Evolutionary conservation across 2,113 vertebrate species (phyloP).

Genomic region (Toxotes jaculatrix): DNA sequence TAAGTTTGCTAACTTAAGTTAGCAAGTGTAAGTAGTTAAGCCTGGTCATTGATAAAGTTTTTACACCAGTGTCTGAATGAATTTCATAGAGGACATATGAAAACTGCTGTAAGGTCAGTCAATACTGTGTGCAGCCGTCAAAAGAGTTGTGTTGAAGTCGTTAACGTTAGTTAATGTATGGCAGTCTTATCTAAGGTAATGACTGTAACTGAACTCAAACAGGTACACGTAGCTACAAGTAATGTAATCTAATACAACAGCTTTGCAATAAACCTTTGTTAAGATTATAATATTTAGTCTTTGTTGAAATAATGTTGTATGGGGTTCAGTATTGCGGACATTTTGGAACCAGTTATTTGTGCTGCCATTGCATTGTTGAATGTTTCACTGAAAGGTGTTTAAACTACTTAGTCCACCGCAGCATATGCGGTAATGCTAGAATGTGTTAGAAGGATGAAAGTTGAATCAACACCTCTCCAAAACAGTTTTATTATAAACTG

Average conservation of each 20-base stretch:
- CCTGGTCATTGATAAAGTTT: neutral
- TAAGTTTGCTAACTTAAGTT: slow-evolving; percentile 43
- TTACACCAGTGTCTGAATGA: neutral
- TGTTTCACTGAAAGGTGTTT: neutral
- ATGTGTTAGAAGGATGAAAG: neutral
- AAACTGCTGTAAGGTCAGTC: neutral
- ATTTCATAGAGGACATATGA: neutral
- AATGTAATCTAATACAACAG: neutral
- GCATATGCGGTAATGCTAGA: too few relatives aligned
- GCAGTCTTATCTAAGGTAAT: neutral
- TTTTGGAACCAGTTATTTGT: neutral
- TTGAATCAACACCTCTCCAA: neutral
- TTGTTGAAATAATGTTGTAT: neutral
- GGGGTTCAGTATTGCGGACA: too few relatives aligned
- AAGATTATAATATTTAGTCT: neutral
- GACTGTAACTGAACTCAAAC: neutral
- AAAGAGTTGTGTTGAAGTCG: neutral
- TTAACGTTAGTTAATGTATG: neutral
- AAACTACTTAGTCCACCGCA: neutral
- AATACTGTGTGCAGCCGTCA: neutral
- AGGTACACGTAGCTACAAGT: neutral
- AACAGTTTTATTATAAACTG: neutral
- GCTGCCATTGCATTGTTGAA: neutral
- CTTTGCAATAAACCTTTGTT: neutral
- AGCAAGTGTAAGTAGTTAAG: slow-evolving; percentile 3